Percentiles rank a stretch among this genome's conserved stretches.
phyloP scores from a whole-genome alignment of 2,888 invertebrate genomes.

The Calameuta filiformis region DNA sequence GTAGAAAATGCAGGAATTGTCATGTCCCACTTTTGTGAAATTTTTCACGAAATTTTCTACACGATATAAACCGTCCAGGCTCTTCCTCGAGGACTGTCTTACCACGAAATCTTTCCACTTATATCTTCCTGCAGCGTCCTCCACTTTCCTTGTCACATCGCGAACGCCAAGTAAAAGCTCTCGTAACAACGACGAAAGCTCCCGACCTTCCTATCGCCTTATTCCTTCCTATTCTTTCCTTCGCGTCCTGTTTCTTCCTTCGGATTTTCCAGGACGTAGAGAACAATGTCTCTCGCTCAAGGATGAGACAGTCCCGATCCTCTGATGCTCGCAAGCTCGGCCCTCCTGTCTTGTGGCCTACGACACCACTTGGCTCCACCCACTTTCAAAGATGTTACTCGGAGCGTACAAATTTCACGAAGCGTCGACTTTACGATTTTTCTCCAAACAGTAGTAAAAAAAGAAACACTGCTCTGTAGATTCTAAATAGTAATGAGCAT shows the following conservation, averaged over 20 bases:
- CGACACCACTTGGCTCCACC: not conserved
- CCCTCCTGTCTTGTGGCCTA: not conserved
- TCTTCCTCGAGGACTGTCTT: not conserved
- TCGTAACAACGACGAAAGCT: not conserved
- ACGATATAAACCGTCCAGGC: not conserved
- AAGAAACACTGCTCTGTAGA: not conserved
- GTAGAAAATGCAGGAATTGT: not conserved
- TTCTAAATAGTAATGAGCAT: not conserved
- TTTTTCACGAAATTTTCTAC: not conserved
- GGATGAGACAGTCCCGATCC: not conserved
- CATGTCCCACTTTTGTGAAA: not conserved
- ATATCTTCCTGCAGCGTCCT: not conserved
- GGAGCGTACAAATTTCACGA: not conserved
- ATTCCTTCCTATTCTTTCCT: not conserved
- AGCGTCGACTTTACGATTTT: not conserved
- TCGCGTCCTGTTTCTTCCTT: not conserved
- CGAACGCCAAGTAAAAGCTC: not conserved
- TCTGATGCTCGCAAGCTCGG: not conserved
- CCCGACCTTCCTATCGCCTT: not conserved
- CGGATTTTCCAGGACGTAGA: not conserved
- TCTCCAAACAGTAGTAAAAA: not conserved
- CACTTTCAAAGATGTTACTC: not conserved
- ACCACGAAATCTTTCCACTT: not conserved
- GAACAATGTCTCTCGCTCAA: not conserved
- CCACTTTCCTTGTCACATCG: not conserved